Percentiles rank a stretch among this genome's conserved stretches.
phyloP scores from a whole-genome alignment of 2,113 vertebrate genomes.

The Paradoxurus hermaphroditus region DNA sequence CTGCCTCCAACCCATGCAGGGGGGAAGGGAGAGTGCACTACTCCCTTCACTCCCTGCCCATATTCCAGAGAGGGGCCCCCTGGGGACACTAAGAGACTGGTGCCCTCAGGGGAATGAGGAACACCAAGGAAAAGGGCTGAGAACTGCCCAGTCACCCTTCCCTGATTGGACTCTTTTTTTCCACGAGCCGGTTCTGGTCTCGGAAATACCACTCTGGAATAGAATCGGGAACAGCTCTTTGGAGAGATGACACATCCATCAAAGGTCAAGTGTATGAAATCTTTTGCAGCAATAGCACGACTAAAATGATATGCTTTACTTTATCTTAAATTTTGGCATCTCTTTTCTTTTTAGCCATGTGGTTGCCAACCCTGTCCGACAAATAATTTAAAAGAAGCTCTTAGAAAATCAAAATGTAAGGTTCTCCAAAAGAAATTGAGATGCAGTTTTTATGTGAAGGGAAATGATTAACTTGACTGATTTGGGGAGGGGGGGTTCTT shows the following conservation, averaged over 20 bases:
- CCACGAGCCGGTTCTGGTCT: background rate
- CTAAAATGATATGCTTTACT: background rate
- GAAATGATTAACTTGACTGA: slow-evolving; percentile 44
- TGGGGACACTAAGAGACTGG: background rate
- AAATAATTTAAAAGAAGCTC: slow-evolving; percentile 31
- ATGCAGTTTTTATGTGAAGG: background rate
- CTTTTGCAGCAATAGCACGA: background rate
- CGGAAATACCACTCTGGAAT: background rate
- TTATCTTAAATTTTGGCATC: background rate
- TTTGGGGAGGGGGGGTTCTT: background rate
- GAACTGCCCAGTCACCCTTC: background rate
- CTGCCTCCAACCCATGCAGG: background rate
- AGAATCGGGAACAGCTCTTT: background rate
- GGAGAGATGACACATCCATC: background rate
- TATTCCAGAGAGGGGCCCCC: background rate
- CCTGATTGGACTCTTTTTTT: background rate
- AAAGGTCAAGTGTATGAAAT: background rate
- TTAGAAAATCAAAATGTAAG: background rate
- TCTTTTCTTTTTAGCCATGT: background rate
- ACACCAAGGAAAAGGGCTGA: background rate
- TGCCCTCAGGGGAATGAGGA: background rate
- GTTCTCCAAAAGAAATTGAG: background rate
- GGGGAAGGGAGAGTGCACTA: background rate
- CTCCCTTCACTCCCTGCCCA: background rate
- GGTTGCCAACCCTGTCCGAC: background rate